Evolutionary conservation across 2,113 vertebrate species (phyloP).

Genomic region (Embiotoca jacksoni): DNA sequence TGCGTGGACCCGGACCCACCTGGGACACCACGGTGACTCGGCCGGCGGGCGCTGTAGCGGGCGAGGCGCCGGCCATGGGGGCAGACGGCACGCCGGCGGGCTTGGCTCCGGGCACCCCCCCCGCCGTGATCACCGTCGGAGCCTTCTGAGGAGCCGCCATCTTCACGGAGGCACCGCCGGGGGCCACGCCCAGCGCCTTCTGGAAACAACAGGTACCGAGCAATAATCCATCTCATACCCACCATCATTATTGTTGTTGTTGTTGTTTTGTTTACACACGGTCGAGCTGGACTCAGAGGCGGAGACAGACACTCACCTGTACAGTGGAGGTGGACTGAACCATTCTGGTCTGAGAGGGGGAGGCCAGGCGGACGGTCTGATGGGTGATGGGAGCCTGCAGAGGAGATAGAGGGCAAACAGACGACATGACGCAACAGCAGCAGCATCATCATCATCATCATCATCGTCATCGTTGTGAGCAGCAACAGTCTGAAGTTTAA

Average conservation of each 20-base stretch:
- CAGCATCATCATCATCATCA: no score
- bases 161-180: conserved; percentile 69
- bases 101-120: conserved; percentile 59
- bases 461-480: no score
- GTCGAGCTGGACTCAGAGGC: no score
- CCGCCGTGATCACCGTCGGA: conserved; percentile 68
- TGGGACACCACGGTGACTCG: conserved; percentile 84
- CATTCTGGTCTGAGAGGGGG: conserved; percentile 82
- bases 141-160: conserved; percentile 79
- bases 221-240: no score
- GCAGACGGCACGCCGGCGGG: conserved; percentile 20
- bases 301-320: conserved; percentile 38
- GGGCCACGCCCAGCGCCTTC: conserved; percentile 77
- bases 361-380: conserved; percentile 78
- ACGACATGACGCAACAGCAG: not conserved
- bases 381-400: conserved; percentile 73
- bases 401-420: not conserved
- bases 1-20: conserved; percentile 64
- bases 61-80: conserved; percentile 32
- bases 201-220: conserved; percentile 17
- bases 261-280: no score
- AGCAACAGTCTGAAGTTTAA: no score
- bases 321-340: conserved; percentile 75
- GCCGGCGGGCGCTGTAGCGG: conserved; percentile 38
- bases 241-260: no score